Percentiles rank a stretch among this genome's conserved stretches.
These are phyloP conservation scores for Tetrax tetrax DNA, from an alignment of 2,113 vertebrate genomes.

Conservation along the genomic window DNA sequence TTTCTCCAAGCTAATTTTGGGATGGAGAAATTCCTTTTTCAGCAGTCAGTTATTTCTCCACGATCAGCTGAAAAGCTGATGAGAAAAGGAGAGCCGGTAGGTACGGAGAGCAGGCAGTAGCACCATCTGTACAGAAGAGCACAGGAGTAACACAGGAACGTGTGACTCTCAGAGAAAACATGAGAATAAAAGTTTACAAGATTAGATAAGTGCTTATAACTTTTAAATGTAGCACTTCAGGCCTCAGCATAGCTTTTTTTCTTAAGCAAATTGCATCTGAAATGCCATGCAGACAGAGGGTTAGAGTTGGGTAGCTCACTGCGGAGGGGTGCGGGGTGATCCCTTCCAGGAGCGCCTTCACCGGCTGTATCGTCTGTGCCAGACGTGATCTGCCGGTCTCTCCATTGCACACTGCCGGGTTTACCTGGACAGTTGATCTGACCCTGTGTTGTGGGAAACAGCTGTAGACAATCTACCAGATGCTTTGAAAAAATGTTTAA, in stretches of 20 bases:
- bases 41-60: background rate
- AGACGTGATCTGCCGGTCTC: background rate
- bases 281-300: background rate
- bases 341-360: background rate
- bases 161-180: background rate
- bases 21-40: slow-evolving; percentile 18
- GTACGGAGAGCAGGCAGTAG: background rate
- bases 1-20: slow-evolving; percentile 37
- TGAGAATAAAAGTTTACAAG: background rate
- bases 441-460: background rate
- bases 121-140: background rate
- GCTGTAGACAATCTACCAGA: background rate
- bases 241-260: background rate
- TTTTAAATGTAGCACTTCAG: background rate
- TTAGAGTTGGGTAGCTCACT: background rate
- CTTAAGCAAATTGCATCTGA: background rate
- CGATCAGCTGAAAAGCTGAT: background rate
- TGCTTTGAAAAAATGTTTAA: background rate
- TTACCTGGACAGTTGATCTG: background rate
- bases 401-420: background rate
- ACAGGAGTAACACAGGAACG: background rate
- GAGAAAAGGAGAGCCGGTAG: background rate
- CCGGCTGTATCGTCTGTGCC: background rate
- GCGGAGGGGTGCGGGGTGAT: background rate
- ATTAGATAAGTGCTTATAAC: background rate